These are phyloP conservation scores for Diadumene lineata DNA, from an alignment of 92 coral and sea anemone species.

Conservation along the genomic window DNA sequence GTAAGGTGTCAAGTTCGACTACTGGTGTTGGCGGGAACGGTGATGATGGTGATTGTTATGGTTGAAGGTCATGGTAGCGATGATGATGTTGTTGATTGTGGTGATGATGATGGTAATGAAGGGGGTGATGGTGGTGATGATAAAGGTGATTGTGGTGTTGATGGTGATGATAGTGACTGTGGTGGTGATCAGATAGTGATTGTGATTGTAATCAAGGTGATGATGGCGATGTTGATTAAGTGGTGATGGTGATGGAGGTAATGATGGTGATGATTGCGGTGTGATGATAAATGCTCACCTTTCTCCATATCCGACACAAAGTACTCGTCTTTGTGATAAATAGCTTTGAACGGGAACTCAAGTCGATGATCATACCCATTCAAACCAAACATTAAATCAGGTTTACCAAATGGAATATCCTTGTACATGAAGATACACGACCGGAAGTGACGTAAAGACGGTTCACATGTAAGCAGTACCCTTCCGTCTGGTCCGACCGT, in stretches of 20 bases:
- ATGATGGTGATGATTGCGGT: neutral
- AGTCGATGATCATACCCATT: conserved; percentile 56
- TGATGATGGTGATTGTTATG: too few species aligned
- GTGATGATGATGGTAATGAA: too few species aligned
- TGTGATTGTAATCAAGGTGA: too few species aligned
- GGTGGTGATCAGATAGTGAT: too few species aligned
- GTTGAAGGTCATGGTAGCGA: too few species aligned
- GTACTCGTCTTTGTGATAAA: conserved; percentile 63
- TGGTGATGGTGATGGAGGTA: neutral
- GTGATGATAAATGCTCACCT: conserved; percentile 27
- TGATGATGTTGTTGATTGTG: too few species aligned
- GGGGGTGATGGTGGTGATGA: neutral
- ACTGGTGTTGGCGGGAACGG: too few species aligned
- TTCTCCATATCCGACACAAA: conserved; percentile 89
- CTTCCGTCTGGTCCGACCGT: conserved; percentile 63
- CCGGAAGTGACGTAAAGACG: conserved; percentile 64
- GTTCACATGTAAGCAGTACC: conserved; percentile 80
- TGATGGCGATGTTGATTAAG: neutral
- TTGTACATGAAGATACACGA: conserved; percentile 80
- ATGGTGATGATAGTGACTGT: neutral
- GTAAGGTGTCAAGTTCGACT: too few species aligned
- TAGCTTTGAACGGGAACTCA: conserved; percentile 81
- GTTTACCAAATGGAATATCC: conserved; percentile 80
- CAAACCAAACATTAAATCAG: conserved; percentile 76
- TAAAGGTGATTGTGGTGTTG: neutral